These are phyloP conservation scores for Drosophila paramelanica DNA, from an alignment of 2,888 invertebrate genomes.

Conservation along the genomic window DNA sequence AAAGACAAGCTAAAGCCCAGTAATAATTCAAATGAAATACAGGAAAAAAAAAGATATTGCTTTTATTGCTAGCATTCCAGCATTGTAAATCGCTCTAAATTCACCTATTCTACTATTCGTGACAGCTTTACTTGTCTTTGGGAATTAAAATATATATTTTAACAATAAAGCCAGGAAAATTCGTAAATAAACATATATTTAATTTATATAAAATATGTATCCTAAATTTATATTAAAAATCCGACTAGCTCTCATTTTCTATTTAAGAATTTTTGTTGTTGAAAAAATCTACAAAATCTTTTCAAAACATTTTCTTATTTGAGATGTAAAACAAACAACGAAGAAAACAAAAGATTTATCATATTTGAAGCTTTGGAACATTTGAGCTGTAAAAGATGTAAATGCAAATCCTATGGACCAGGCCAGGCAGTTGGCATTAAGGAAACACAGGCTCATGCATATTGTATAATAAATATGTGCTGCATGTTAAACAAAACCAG, in stretches of 20 bases:
- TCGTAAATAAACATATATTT: too few species aligned
- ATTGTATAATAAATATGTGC: constrained; percentile 63
- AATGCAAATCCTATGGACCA: constrained; percentile 10
- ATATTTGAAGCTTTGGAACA: constrained; percentile 32
- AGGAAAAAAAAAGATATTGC: constrained; percentile 1
- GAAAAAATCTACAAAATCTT: too few species aligned
- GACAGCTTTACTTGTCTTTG: too few species aligned
- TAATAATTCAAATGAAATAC: constrained; percentile 13
- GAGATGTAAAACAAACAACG: constrained; percentile 8
- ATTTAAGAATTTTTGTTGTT: background rate
- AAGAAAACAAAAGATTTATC: constrained; percentile 27
- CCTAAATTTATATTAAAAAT: background rate
- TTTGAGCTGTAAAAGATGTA: constrained; percentile 17
- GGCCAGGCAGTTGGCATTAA: constrained; percentile 10
- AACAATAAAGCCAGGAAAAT: too few species aligned
- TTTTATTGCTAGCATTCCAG: background rate
- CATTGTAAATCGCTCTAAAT: background rate
- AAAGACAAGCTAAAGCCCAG: constrained; percentile 14
- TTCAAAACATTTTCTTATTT: constrained; percentile 5
- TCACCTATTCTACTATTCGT: background rate
- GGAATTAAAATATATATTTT: too few species aligned
- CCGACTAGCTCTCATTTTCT: background rate
- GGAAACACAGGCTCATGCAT: constrained; percentile 56
- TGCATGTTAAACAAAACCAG: constrained; percentile 39
- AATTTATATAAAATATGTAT: too few species aligned